Percentiles rank a stretch among this genome's conserved stretches.
Conservation (phyloP, 2,888 invertebrate genomes). For the Alviniconcha strummeri region DNA sequence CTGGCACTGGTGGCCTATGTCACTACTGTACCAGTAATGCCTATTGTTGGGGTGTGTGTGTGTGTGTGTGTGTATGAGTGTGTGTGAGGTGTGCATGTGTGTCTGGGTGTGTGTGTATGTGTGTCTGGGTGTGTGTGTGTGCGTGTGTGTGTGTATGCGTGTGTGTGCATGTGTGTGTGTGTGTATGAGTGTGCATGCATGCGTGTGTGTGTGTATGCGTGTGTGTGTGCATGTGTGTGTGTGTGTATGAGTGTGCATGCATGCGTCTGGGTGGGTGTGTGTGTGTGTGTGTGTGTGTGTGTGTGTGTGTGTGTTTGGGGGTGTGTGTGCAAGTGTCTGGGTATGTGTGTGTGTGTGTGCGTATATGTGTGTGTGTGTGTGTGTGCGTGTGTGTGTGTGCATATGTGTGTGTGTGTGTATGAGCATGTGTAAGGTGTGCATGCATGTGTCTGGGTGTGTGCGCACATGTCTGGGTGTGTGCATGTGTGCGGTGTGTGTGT, state of each 20-base stretch:
- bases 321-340: not conserved
- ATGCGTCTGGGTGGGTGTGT: not conserved
- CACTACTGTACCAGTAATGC: no score
- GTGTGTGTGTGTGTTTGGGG: not conserved
- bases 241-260: not conserved
- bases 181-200: not conserved
- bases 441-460: no score
- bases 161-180: not conserved
- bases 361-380: not conserved
- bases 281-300: conserved; percentile 13
- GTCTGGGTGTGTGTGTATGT: no score
- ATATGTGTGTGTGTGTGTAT: no score
- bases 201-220: not conserved
- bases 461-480: no score
- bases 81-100: no score
- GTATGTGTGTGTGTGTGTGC: not conserved
- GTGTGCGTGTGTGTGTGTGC: not conserved
- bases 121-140: not conserved
- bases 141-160: not conserved
- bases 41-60: no score
- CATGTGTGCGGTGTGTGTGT: no score
- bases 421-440: no score
- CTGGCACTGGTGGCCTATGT: no score
- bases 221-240: no score
- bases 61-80: no score